Percentiles rank a stretch among this genome's conserved stretches.
phyloP scores from a whole-genome alignment of 1,140 invertebrate genomes.

The Pseudobourletiella spinata region DNA sequence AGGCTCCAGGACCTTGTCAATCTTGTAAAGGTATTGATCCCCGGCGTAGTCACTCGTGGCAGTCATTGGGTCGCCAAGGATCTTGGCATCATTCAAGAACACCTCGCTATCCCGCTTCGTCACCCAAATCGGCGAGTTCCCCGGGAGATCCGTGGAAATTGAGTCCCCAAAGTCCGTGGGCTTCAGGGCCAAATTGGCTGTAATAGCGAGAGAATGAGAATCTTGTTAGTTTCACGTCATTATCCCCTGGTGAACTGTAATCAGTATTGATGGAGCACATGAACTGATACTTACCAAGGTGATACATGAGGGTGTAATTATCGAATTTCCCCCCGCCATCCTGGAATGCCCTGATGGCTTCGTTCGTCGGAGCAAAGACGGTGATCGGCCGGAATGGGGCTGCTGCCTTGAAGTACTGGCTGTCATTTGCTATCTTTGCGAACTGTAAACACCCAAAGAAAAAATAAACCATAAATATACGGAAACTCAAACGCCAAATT shows the following conservation, averaged over 20 bases:
- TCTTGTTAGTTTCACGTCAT: too few relatives aligned
- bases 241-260: too few relatives aligned
- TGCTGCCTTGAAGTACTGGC: conserved; percentile 21
- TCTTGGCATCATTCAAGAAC: conserved; percentile 33
- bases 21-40: conserved; percentile 32
- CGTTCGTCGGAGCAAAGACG: conserved; percentile 32
- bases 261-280: too few relatives aligned
- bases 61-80: conserved; percentile 1
- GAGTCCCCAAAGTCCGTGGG: conserved; percentile 30
- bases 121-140: conserved; percentile 35
- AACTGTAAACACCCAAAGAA: conserved; percentile 26
- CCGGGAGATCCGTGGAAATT: conserved; percentile 26
- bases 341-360: conserved; percentile 22
- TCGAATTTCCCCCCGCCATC: conserved; percentile 22
- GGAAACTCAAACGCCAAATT: too few relatives aligned
- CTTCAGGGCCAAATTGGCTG: conserved; percentile 29
- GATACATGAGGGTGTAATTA: conserved; percentile 33
- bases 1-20: conserved; percentile 33
- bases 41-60: conserved; percentile 14
- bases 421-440: conserved; percentile 12
- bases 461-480: conserved; percentile 3
- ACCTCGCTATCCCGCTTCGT: conserved; percentile 21
- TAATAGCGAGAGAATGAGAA: too few relatives aligned
- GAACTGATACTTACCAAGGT: conserved; percentile 34
- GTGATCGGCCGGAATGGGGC: conserved; percentile 21